Evolutionary conservation across 2,797 vertebrate species (phyloP), one percentile per base, ranked within the genome.

Genomic region (Mus minutoides): DNA sequence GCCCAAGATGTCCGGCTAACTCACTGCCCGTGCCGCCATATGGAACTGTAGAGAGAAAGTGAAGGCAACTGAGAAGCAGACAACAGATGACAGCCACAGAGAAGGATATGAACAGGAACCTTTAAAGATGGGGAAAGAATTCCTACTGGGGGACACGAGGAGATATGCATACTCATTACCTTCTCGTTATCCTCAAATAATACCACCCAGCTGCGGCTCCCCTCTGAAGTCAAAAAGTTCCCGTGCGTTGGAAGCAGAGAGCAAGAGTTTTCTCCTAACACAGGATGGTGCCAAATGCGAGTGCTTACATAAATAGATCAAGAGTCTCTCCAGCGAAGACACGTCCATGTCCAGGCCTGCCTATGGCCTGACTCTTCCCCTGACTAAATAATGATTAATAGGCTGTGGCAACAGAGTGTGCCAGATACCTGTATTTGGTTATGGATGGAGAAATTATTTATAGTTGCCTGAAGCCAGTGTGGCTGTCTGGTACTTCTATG

Each of bases 401-500:
- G 83, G 71, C 86, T 92, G 22, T 37, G 67, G 93, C 95, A 95
- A 90, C 83, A 92, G 86, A 92, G n/a, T 7, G 1, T 69, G 37
- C 64, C 88, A 96, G 93, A 62, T 97, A 88, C 60, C n/a, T 95
- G 78, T 46, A 80, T 96, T 94, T 92, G 73, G 86, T 96, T 95
- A 54, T 79, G 89, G 67, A 95, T 78, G 40, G 83, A 64, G 93
- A 94, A 96, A 94, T 98, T 95, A 97, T 97, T 97, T 98, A 97
- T 92, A 94, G 83, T 83, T 92, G 92, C 91, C 94, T 90, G 56
- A 91, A 97, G 96, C 67, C 92, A 94, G 3, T 54, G 26, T 90
- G 67, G 13, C 73, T 94, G 90, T 94, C 96, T 97, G 90, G n/a
- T 88, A 75, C 95, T 94, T 96, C 87, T 95, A 75, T 78, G 85